Evolutionary conservation across 2,888 invertebrate species (phyloP), one percentile per base, ranked within the genome.

Genomic region (Stegana nigrithorax): DNA sequence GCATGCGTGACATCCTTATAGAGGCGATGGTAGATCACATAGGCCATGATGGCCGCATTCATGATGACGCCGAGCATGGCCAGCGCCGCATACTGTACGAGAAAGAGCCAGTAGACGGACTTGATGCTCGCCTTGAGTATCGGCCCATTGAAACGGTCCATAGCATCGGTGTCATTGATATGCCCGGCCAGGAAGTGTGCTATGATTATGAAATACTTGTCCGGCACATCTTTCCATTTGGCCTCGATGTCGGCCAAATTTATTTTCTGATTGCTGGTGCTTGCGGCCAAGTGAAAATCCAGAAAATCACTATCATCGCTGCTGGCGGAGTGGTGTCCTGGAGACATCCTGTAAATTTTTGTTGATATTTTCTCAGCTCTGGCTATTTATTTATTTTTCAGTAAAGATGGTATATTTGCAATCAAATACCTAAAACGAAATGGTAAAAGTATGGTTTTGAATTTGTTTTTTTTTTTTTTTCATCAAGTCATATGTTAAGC

Each of bases 1-100:
- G 89, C 88, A 79, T 89, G 89, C 6, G 91, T 91, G 19, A 89
- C 88, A 73, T 92, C 90, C 66, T 87, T 87, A 81, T 89, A 89
- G 7, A 91, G 83, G 0, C 78, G 79, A 66, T 79, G 73, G 39
- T 86, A 86, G 65, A 87, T 73, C 7, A 89, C 86, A 73, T 89
- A 88, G 59, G 87, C 86, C 36, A 90, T 83, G 76, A 91, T 89
- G 32, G 87, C 87, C 0, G 89, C 73, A 81, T 92, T 92, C 60
- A 88, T 85, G 2, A 88, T 67, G 0, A 89, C 85, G 7, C 91
- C 92, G 17, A 87, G 73, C 64, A 88, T 69, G 0, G 89, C 87
- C 42, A 92, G 83, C 0, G 89, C 65, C 0, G 88, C 87, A 80
- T 92, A 91, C 61, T 91, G 87, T 68, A 90, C 87, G 56, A 92